Evolutionary conservation across 1,140 invertebrate genomes (phyloP), one percentile per base, ranked within the genome.

Genomic region (Cherax quadricarinatus): DNA sequence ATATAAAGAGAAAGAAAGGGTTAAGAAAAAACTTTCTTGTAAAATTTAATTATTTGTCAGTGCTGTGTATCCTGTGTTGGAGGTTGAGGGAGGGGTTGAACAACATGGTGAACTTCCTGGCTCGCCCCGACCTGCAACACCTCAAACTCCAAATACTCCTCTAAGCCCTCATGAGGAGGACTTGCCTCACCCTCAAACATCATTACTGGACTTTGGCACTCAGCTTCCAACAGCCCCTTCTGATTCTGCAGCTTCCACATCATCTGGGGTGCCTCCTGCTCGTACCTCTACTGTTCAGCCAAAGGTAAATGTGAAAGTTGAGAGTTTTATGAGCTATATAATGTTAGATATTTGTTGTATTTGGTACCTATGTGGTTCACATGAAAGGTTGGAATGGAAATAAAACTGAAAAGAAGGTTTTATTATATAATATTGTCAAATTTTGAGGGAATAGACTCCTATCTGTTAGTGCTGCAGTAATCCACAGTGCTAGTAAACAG

Each of bases 81-180:
- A 92, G 73, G 91, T 92, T 30, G 86, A 87, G 73, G 90, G 79
- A 41, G 91, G 60, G 10, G 81, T 85, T 10, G 81, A 88, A n/a
- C 86, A 92, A 18, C 80, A 82, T 12, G 86, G 41, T 51, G 91
- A 73, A 7, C 18, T 79, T 5, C 57, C 49, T 18, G 66, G 73
- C 0, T 78, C 86, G 21, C 91, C 86, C 51, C 86, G 80, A 4
- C 91, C 91, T 53, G 81, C 81, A 30, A 84, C 91, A 53, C 91
- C 91, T 10, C 91, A 92, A 41, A 88, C 91, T 16, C 86, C 86
- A 83, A 92, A 92, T 53, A 92, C 91, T 60, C 91, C 91, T 4
- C 81, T 88, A 4, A 92, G 91, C 57, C 86, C 91, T 73, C 80
- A 84, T 24, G 86, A 60, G 57, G 57, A 57, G 3, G 49, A 83